These are phyloP conservation scores for Octonoba sinensis DNA, from an alignment of 2,888 invertebrate species.

Conservation along the genomic window DNA sequence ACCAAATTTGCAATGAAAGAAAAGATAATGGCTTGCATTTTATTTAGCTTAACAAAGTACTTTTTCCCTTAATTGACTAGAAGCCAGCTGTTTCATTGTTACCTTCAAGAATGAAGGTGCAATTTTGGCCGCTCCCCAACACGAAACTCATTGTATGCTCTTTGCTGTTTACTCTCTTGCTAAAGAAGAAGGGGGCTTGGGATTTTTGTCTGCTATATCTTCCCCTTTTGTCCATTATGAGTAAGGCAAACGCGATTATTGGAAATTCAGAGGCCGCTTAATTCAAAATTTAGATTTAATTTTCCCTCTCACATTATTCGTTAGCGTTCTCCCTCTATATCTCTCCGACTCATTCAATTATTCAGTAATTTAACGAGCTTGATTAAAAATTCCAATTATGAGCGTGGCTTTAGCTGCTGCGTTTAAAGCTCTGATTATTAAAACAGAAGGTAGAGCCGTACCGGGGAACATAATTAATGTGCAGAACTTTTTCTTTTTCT, in stretches of 20 bases:
- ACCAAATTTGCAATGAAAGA: no score
- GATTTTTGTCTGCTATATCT: no score
- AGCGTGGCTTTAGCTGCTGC: constrained; percentile 59
- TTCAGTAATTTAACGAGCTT: constrained; percentile 65
- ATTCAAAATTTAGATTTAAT: constrained; percentile 65
- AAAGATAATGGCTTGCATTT: no score
- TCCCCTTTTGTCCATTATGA: constrained; percentile 61
- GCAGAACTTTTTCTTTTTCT: constrained; percentile 44
- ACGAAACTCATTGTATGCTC: constrained; percentile 8
- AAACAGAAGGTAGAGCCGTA: constrained; percentile 59
- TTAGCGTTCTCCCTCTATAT: constrained; percentile 59
- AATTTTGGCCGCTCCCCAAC: background rate
- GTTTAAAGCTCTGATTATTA: constrained; percentile 64
- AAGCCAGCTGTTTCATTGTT: no score
- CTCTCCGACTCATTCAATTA: constrained; percentile 63
- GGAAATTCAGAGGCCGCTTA: constrained; percentile 64
- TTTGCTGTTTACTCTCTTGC: constrained; percentile 58
- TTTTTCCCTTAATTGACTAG: no score
- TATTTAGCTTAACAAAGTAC: no score
- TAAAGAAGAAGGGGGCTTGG: no score
- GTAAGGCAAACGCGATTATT: constrained; percentile 64
- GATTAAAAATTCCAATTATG: constrained; percentile 65
- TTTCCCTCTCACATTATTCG: constrained; percentile 64
- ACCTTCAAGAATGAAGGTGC: no score
- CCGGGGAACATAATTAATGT: constrained; percentile 62